Percentiles rank a stretch among this genome's conserved stretches.
These are phyloP conservation scores for Neoscelio sp. DNA, from an alignment of 2,888 invertebrate species.

Conservation along the genomic window DNA sequence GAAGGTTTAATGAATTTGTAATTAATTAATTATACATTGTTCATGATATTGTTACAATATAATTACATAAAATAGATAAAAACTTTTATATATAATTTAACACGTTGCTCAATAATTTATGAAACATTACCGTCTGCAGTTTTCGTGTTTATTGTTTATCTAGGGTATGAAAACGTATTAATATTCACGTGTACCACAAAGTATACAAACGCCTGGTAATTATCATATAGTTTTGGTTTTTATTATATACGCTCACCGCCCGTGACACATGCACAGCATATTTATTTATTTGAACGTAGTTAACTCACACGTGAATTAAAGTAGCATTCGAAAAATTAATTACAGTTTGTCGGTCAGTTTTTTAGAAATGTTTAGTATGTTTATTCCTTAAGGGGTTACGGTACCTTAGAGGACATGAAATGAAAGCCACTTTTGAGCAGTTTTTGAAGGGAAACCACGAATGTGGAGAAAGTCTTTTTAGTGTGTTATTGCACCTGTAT, in stretches of 20 bases:
- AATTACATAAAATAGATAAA: no score
- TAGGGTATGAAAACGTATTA: slow-evolving; percentile 19
- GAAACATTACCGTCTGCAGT: slow-evolving; percentile 6
- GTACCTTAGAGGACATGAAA: no score
- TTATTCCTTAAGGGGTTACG: no score
- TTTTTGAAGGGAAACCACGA: no score
- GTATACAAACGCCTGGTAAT: slow-evolving; percentile 49
- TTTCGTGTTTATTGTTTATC: slow-evolving; percentile 19
- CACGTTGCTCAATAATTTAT: slow-evolving; percentile 16
- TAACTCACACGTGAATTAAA: slow-evolving; percentile 18
- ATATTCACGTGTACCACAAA: slow-evolving; percentile 55
- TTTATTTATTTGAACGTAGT: slow-evolving; percentile 41
- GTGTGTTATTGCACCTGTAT: no score
- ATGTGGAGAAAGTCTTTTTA: no score
- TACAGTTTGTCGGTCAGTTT: slow-evolving; percentile 25
- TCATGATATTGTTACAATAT: no score
- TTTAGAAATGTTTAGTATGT: slow-evolving; percentile 20
- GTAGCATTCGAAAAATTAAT: slow-evolving; percentile 27
- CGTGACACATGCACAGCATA: slow-evolving; percentile 54
- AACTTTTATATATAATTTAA: no score
- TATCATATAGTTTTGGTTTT: slow-evolving; percentile 55
- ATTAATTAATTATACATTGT: no score
- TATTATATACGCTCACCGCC: slow-evolving; percentile 45
- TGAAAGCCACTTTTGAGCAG: no score
- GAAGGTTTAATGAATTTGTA: no score